Evolutionary conservation across 2,113 vertebrate genomes (phyloP).

Genomic region (Oreotrochilus melanogaster): DNA sequence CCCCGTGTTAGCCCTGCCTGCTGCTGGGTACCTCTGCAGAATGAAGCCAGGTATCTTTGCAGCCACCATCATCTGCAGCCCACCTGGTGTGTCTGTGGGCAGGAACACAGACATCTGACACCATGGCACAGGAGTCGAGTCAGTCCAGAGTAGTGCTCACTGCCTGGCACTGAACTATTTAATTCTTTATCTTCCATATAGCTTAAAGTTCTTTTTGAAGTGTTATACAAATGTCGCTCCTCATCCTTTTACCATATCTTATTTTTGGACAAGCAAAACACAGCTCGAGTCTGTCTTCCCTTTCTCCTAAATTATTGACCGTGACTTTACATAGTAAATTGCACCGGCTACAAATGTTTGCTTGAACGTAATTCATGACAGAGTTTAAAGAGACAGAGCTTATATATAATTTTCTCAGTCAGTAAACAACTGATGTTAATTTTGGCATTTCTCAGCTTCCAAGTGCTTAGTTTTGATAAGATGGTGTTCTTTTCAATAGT

Average conservation of each 20-base stretch:
- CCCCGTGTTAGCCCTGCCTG: background rate
- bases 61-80: background rate
- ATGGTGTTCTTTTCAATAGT: slow-evolving; percentile 1
- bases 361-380: slow-evolving; percentile 58
- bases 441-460: slow-evolving; percentile 35
- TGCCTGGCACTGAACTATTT: background rate
- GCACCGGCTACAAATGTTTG: slow-evolving; percentile 51
- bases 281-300: slow-evolving; percentile 30
- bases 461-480: slow-evolving; percentile 33
- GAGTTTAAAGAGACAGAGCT: slow-evolving; percentile 58
- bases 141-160: background rate
- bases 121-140: background rate
- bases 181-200: background rate
- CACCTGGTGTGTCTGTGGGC: rapidly evolving
- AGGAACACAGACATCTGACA: background rate
- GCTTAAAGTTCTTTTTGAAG: background rate
- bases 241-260: background rate
- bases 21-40: background rate
- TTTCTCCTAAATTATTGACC: slow-evolving; percentile 66
- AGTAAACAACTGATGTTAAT: slow-evolving; percentile 65
- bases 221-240: background rate
- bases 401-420: slow-evolving; percentile 41
- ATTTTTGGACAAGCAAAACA: slow-evolving; percentile 47
- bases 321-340: slow-evolving; percentile 63
- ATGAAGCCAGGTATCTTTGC: background rate